A percentile compares a stretch with the other conserved stretches of the same genome.
Conservation (phyloP, 2,797 vertebrate species). For the Poecilia picta region DNA sequence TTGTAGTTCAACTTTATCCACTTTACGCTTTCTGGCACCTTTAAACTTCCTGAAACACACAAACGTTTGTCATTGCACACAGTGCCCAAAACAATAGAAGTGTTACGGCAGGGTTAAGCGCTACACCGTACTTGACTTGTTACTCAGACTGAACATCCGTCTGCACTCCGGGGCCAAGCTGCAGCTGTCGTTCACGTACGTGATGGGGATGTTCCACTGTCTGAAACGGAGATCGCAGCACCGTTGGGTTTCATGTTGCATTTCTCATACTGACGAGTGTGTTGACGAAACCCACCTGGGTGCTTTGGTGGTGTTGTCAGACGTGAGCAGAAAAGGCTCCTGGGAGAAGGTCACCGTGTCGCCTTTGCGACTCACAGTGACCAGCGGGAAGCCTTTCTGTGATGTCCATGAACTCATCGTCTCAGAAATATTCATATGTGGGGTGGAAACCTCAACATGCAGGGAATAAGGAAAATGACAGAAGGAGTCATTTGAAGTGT, state of each 20-base stretch:
- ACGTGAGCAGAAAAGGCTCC: constrained; percentile 85
- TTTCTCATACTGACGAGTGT: constrained; percentile 19
- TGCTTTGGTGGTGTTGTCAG: constrained; percentile 71
- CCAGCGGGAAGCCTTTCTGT: constrained; percentile 94
- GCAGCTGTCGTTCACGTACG: constrained; percentile 85
- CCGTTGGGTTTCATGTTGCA: constrained; percentile 12
- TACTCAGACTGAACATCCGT: constrained; percentile 81
- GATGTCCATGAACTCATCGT: constrained; percentile 95
- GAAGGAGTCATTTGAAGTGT: not conserved
- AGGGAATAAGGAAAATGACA: not conserved
- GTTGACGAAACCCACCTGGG: constrained; percentile 80
- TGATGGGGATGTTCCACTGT: constrained; percentile 93
- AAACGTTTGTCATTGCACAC: not conserved
- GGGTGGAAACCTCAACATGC: constrained; percentile 76
- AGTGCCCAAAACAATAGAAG: not conserved
- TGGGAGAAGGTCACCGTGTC: constrained; percentile 85
- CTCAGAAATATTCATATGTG: constrained; percentile 83
- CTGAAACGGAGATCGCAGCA: constrained; percentile 66
- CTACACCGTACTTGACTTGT: constrained; percentile 84
- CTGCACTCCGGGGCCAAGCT: constrained; percentile 74
- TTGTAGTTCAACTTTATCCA: constrained; percentile 94
- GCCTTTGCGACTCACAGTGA: constrained; percentile 85
- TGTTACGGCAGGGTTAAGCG: not conserved
- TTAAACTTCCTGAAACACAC: constrained; percentile 78
- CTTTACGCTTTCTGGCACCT: constrained; percentile 81